These are phyloP conservation scores for Oeneis ivallda DNA, from an alignment of 2,888 invertebrate species.

Conservation along the genomic window DNA sequence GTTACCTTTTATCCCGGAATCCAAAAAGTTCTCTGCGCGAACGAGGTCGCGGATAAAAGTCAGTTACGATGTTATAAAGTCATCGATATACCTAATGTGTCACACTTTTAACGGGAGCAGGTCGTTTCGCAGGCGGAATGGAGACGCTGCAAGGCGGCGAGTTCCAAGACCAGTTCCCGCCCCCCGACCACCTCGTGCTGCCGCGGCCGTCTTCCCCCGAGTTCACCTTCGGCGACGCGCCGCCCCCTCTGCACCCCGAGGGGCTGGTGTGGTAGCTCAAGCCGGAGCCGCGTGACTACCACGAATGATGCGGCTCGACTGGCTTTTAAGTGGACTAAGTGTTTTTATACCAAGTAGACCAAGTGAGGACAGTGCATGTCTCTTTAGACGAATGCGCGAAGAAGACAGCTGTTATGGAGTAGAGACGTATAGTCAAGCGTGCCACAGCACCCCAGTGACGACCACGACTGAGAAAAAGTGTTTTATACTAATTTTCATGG, in stretches of 20 bases:
- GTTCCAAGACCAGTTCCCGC: conserved; percentile 81
- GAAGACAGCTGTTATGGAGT: too few species aligned
- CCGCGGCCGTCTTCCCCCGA: conserved; percentile 89
- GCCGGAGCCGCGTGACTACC: conserved; percentile 82
- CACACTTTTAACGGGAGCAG: conserved; percentile 83
- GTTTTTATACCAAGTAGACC: conserved; percentile 7
- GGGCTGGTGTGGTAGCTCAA: conserved; percentile 82
- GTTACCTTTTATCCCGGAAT: too few species aligned
- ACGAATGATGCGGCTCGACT: conserved; percentile 81
- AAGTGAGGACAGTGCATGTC: too few species aligned
- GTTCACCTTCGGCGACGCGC: conserved; percentile 83
- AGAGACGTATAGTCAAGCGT: too few species aligned
- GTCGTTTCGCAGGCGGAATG: conserved; percentile 90
- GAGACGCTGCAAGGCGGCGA: conserved; percentile 77
- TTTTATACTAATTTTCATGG: too few species aligned
- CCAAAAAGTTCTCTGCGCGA: too few species aligned
- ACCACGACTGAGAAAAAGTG: too few species aligned
- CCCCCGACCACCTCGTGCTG: conserved; percentile 85
- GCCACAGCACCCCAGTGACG: too few species aligned
- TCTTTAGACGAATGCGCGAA: too few species aligned
- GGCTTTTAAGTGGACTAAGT: conserved; percentile 71
- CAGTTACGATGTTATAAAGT: not conserved
- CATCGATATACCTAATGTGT: conserved; percentile 26
- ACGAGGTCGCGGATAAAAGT: too few species aligned
- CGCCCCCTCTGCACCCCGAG: conserved; percentile 76